Base-by-base conservation (phyloP, 2,888 invertebrate species). In the Troglohyphantes excavatus region DNA sequence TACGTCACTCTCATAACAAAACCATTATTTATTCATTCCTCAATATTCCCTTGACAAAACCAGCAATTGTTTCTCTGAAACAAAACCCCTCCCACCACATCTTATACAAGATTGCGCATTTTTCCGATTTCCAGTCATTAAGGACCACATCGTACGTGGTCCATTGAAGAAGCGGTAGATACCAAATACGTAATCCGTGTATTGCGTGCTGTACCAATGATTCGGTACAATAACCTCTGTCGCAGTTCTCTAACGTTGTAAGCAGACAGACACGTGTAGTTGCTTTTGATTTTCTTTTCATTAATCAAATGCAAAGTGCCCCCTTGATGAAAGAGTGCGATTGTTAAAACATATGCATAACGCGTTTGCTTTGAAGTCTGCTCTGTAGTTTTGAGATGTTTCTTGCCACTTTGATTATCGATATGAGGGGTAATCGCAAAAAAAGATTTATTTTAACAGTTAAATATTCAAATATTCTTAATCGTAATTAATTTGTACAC, bases 141-240 rank as follows among this genome's bases (percentile, higher is more conserved):
- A n/a, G 39, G 53, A 53, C n/a, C n/a, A 46, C 13, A n/a, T 9
- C n/a, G 53, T 53, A 53, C 53, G 53, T 53, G 53, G 53, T 5
- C 53, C n/a, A 53, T 53, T n/a, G 53, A 53, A 53, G 53, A 53
- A 53, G 53, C 53, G 5, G 5, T 53, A 53, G 13, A 53, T 11
- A 53, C 27, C 59, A 59, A 59, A 75, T 75, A 29, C 29, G 59
- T 61, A 59, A 75, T 75, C 59, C 29, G 46, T 61, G 13, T 61
- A 29, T 75, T 29, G 75, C 75, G 75, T 75, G 75, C n/a, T 17
- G 9, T 53, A 53, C 53, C 5, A 53, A 17, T 53, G n/a, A 13
- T 53, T 53, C n/a, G 53, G 53, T 53, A 53, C 53, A 53, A 53
- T 53, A 53, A 53, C n/a, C 53, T n/a, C 13, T 53, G 53, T 53